Evolutionary conservation across 2,797 vertebrate genomes (phyloP), one percentile per base, ranked within the genome.

Genomic region (Crenuchus spilurus): DNA sequence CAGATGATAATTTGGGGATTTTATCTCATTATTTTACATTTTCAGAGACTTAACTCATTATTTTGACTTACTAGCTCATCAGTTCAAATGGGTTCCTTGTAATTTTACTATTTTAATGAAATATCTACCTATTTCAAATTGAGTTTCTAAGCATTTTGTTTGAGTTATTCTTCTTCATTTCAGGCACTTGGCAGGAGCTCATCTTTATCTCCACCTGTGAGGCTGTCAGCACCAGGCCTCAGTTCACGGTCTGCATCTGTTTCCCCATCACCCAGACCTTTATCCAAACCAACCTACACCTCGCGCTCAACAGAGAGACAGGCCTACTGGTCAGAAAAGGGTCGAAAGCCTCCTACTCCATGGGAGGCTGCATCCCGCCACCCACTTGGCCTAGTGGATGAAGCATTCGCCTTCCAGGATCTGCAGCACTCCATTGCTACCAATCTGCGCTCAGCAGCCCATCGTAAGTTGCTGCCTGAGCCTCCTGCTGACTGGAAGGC

Each of bases 291-390:
- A 20, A 28, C 26, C 22, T 73, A 51, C 54, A 60, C 35, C 16
- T 30, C 54, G 20, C 62, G 20, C 4, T 49, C 63, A 4, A 55
- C 60, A 67, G 76, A 78, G 77, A 90, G 86, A 74, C 84, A 91
- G 76, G 75, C 81, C 0, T 37, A 83, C 69, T 84, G 82, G 83
- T 83, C 81, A 2, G 87, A 93, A 72, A 92, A 84, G 80, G 84
- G 87, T 46, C 82, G 76, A 81, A 96, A 94, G 87, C 91, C 90
- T 55, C 89, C 84, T 5, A 93, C 94, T 1, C 97, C 97, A 26
- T 98, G 97, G 97, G 95, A 98, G 88, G 96, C 96, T 0, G 96
- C 96, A 0, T 92, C 95, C 18, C 92, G 89, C 26, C 95, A 96
- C 78, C 95, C 97, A 8, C 84, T 96, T 9, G 96, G 96, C 51